Conservation (phyloP, 2,888 invertebrate species). For the Callimorpha dominula region DNA sequence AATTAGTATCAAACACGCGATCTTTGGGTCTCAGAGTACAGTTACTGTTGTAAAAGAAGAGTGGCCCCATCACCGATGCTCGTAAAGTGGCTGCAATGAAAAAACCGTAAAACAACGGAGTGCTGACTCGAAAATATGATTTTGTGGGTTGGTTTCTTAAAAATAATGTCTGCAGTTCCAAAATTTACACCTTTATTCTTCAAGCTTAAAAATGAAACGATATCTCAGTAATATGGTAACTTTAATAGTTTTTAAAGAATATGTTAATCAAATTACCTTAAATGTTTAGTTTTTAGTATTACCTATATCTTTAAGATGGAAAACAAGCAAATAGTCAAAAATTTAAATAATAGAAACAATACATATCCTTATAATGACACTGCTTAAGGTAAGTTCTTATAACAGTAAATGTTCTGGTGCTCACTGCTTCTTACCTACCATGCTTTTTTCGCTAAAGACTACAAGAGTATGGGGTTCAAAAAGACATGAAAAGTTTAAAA, state of each 20-base stretch:
- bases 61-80: slow-evolving; percentile 73
- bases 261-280: not conserved
- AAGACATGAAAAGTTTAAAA: no score
- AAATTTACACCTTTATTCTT: slow-evolving; percentile 6
- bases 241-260: not conserved
- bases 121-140: slow-evolving; percentile 76
- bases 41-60: slow-evolving; percentile 74
- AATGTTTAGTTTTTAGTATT: not conserved
- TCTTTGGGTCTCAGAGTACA: slow-evolving; percentile 69
- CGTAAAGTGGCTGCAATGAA: slow-evolving; percentile 83
- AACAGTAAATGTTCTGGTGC: no score
- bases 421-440: no score
- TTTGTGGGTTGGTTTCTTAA: slow-evolving; percentile 65
- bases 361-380: no score
- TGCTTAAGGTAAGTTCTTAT: no score
- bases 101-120: slow-evolving; percentile 79
- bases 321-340: no score
- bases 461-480: no score
- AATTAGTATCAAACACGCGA: slow-evolving; percentile 83
- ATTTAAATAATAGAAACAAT: no score
- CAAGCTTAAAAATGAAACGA: not conserved
- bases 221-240: not conserved
- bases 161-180: slow-evolving; percentile 49
- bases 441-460: no score
- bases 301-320: no score